Evolutionary conservation across 2,888 invertebrate genomes (phyloP).

Genomic region (Drosophila pseudotalamancana): DNA sequence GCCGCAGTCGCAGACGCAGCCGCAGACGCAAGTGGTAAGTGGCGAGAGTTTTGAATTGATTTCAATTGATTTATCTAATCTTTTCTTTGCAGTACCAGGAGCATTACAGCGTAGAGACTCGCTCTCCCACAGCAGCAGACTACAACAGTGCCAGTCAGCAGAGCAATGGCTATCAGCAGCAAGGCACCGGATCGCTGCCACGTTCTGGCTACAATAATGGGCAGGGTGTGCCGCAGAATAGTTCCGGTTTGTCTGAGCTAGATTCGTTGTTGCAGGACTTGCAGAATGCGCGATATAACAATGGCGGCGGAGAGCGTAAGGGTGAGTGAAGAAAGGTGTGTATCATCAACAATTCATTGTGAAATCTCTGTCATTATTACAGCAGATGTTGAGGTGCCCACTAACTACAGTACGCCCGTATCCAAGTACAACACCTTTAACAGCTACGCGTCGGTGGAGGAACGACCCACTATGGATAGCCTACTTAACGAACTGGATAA

Average conservation of each 20-base stretch:
- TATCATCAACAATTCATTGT: too few species aligned
- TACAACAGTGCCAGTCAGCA: constrained; percentile 68
- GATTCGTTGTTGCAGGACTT: constrained; percentile 96
- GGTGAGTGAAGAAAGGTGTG: constrained; percentile 80
- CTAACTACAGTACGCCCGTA: constrained; percentile 84
- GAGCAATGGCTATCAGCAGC: constrained; percentile 78
- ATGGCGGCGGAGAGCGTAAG: constrained; percentile 83
- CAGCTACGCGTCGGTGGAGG: constrained; percentile 79
- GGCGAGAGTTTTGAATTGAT: neutral
- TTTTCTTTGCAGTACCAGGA: constrained; percentile 78
- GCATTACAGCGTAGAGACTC: constrained; percentile 81
- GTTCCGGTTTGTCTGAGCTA: constrained; percentile 92
- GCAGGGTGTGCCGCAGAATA: constrained; percentile 52
- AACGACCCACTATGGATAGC: constrained; percentile 93
- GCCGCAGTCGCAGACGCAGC: constrained; percentile 85
- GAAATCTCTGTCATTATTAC: neutral
- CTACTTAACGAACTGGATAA: constrained; percentile 92
- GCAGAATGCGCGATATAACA: constrained; percentile 90
- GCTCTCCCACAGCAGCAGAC: constrained; percentile 66
- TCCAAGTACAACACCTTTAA: constrained; percentile 81
- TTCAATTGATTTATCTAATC: neutral
- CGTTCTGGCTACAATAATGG: constrained; percentile 64
- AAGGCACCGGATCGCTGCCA: constrained; percentile 75
- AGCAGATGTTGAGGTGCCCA: constrained; percentile 77
- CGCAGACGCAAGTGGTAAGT: constrained; percentile 87